A percentile compares a stretch with the other conserved stretches of the same genome.
These are phyloP conservation scores for Glyphotaelius pellucidus DNA, from an alignment of 2,888 invertebrate species.

Conservation along the genomic window DNA sequence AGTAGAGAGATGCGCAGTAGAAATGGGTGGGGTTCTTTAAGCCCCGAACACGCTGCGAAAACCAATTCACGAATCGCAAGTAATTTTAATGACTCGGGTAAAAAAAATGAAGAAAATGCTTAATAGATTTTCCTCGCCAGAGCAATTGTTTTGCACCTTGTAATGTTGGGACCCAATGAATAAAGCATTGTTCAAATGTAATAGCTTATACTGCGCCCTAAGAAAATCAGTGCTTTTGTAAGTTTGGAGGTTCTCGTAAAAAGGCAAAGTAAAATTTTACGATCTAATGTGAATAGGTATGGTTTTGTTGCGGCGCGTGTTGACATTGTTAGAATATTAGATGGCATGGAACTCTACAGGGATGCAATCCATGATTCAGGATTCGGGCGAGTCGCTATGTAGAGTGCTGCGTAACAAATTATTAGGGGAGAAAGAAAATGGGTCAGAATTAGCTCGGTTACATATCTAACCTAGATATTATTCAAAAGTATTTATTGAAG, in stretches of 20 bases:
- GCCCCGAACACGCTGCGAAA: constrained; percentile 4
- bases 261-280: background rate
- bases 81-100: constrained; percentile 5
- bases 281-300: background rate
- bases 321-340: constrained; percentile 43
- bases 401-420: constrained; percentile 28
- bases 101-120: background rate
- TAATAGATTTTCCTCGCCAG: background rate
- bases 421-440: constrained; percentile 29
- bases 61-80: constrained; percentile 7
- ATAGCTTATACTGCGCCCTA: background rate
- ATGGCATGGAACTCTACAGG: background rate
- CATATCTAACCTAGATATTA: background rate
- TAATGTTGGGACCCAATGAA: background rate
- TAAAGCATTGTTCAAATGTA: constrained; percentile 18
- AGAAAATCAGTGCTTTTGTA: background rate
- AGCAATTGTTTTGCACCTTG: background rate
- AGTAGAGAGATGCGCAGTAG: constrained; percentile 66
- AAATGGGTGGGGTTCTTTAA: constrained; percentile 60
- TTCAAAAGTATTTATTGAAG: background rate
- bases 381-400: constrained; percentile 11
- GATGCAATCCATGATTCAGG: constrained; percentile 40
- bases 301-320: background rate
- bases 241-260: background rate
- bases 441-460: constrained; percentile 27